These are phyloP conservation scores for Lasioglossum malachurum DNA, from an alignment of 2,888 invertebrate genomes.

Conservation along the genomic window DNA sequence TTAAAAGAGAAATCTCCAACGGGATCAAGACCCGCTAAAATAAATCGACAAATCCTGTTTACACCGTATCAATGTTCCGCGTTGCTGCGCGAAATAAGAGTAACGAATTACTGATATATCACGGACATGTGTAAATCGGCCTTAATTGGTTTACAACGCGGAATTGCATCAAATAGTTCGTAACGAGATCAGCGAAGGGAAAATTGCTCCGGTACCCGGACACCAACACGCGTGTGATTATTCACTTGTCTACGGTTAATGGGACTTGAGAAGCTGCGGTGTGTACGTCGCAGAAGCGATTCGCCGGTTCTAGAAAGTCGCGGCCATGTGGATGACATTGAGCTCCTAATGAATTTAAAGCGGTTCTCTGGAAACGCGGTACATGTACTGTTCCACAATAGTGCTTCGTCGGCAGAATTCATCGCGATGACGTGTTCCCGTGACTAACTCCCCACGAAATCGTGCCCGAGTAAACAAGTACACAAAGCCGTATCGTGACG, in stretches of 20 bases:
- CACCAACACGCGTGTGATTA: slow-evolving; percentile 73
- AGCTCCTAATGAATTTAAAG: slow-evolving; percentile 31
- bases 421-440: slow-evolving; percentile 6
- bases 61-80: background rate
- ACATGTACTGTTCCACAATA: background rate
- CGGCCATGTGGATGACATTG: slow-evolving; percentile 24
- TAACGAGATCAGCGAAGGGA: slow-evolving; percentile 62
- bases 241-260: slow-evolving; percentile 79
- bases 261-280: slow-evolving; percentile 59
- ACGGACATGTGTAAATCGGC: background rate
- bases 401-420: background rate
- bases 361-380: slow-evolving; percentile 18
- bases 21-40: background rate
- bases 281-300: background rate
- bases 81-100: background rate
- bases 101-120: background rate
- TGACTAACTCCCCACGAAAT: background rate
- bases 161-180: slow-evolving; percentile 45
- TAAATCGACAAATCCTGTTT: background rate
- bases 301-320: slow-evolving; percentile 52
- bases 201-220: slow-evolving; percentile 68
- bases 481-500: background rate
- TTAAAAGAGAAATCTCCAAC: background rate
- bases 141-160: slow-evolving; percentile 8
- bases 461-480: background rate